These are phyloP conservation scores for Timema cristinae DNA, from an alignment of 2,888 invertebrate species.

Conservation along the genomic window DNA sequence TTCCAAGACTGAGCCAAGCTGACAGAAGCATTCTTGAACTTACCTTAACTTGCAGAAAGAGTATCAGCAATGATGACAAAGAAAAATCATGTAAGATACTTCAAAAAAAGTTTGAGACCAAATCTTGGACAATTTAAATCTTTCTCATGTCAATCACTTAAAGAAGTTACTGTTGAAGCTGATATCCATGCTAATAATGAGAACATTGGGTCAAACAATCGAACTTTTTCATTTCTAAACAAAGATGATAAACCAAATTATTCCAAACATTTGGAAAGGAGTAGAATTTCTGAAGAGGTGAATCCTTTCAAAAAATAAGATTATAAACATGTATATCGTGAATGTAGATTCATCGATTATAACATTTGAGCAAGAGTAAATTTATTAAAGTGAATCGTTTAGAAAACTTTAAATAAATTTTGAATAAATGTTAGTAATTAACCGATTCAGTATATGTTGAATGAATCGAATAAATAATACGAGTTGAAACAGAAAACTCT, in stretches of 20 bases:
- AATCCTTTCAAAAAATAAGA: too few species aligned
- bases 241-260: too few species aligned
- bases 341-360: too few species aligned
- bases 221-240: too few species aligned
- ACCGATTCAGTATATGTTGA: background rate
- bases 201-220: background rate
- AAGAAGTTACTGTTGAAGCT: constrained; percentile 19
- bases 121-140: background rate
- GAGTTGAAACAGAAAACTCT: background rate
- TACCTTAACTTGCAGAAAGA: constrained; percentile 44
- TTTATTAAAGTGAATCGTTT: too few species aligned
- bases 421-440: constrained; percentile 35
- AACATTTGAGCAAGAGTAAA: too few species aligned
- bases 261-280: too few species aligned
- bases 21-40: constrained; percentile 43
- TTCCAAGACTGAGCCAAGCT: constrained; percentile 46
- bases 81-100: background rate
- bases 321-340: too few species aligned
- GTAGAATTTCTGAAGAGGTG: too few species aligned
- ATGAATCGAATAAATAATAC: background rate
- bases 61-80: constrained; percentile 30
- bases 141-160: background rate
- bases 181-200: constrained; percentile 29
- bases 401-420: too few species aligned
- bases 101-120: background rate